These are phyloP conservation scores for roundworm (Caenorhabditis elegans) DNA, from an alignment of 1,140 invertebrate genomes.

Conservation along the genomic window DNA sequence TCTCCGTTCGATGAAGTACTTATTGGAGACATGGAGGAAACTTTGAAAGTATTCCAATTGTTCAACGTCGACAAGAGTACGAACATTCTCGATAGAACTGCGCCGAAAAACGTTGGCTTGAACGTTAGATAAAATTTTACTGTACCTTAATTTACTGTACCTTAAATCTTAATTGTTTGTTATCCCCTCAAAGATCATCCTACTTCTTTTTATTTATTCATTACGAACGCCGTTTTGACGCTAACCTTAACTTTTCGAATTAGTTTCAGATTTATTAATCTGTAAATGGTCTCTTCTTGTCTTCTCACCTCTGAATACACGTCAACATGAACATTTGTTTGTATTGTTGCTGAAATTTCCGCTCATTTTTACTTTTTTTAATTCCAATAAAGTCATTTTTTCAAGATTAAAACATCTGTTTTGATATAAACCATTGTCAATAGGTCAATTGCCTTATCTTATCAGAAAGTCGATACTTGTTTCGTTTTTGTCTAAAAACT, in stretches of 20 bases:
- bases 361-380: no score
- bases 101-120: neutral
- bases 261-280: no score
- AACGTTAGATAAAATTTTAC: neutral
- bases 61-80: slow-evolving; percentile 12
- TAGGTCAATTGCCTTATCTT: slow-evolving; percentile 23
- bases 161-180: neutral
- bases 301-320: no score
- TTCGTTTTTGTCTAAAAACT: no score
- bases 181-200: neutral
- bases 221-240: neutral
- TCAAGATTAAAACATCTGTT: no score
- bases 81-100: slow-evolving; percentile 2
- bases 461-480: neutral
- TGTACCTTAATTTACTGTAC: neutral
- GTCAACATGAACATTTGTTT: no score
- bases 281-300: no score
- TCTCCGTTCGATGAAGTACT: slow-evolving; percentile 8
- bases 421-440: neutral
- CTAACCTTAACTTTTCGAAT: no score
- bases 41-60: slow-evolving; percentile 3
- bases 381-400: neutral
- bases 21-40: slow-evolving; percentile 18
- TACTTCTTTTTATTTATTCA: neutral
- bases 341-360: no score